Conservation (phyloP, 2,113 vertebrate species). For the Chaenogobius annularis region DNA sequence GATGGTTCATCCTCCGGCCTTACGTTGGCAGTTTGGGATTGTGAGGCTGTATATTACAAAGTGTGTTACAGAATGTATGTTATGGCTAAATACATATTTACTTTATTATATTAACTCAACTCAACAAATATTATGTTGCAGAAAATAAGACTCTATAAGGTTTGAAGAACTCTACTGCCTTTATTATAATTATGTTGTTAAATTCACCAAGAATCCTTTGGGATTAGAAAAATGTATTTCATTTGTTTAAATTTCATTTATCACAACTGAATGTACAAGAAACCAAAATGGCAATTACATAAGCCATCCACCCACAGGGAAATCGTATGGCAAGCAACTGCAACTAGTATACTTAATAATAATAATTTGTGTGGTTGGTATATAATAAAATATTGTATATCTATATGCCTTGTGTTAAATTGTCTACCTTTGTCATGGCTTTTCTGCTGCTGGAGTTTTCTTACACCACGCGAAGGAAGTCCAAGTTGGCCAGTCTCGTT, state of each 20-base stretch:
- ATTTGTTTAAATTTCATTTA: too few relatives aligned
- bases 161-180: background rate
- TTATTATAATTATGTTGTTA: background rate
- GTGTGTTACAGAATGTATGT: too few relatives aligned
- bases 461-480: slow-evolving; percentile 79
- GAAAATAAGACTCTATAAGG: background rate
- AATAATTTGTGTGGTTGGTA: background rate
- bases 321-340: background rate
- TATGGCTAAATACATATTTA: background rate
- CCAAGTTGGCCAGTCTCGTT: slow-evolving; percentile 93
- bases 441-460: slow-evolving; percentile 25
- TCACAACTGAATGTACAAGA: background rate
- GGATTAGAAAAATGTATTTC: background rate
- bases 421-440: slow-evolving; percentile 43
- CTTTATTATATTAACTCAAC: background rate
- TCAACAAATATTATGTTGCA: background rate
- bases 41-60: slow-evolving; percentile 24
- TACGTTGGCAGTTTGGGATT: background rate
- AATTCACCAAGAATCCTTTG: background rate
- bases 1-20: slow-evolving; percentile 14
- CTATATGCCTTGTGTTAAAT: background rate
- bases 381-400: background rate
- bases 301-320: background rate
- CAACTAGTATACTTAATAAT: background rate
- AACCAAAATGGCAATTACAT: background rate